Evolutionary conservation across 2,113 vertebrate species (phyloP).

Genomic region (Elaphurus davidianus): DNA sequence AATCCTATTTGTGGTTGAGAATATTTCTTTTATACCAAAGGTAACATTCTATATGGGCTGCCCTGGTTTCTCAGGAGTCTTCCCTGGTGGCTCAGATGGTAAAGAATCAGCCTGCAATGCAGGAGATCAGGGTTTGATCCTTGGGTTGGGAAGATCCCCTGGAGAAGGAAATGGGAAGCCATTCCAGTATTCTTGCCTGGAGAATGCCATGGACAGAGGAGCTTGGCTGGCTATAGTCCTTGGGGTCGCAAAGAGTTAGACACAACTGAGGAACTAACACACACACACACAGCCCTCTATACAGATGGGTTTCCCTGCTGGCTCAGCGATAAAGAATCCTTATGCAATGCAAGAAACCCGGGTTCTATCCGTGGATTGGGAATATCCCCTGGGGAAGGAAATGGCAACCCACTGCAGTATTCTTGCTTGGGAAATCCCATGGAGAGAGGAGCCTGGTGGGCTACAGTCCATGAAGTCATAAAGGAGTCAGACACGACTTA

Average conservation of each 20-base stretch:
- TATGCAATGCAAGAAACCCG: neutral
- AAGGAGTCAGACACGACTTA: neutral
- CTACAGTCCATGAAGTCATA: neutral
- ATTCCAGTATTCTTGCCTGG: neutral
- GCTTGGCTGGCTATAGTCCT: neutral
- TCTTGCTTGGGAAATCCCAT: neutral
- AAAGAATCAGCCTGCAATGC: neutral
- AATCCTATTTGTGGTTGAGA: neutral
- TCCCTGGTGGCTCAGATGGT: neutral
- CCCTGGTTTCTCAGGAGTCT: neutral
- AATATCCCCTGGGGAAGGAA: neutral
- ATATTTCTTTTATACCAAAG: neutral
- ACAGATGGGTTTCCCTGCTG: neutral
- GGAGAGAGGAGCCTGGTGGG: neutral
- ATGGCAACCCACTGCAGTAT: neutral
- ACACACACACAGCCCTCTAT: neutral
- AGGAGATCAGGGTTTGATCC: neutral
- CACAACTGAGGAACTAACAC: neutral
- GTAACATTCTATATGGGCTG: neutral
- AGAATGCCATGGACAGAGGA: neutral
- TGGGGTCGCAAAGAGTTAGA: neutral
- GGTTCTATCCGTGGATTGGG: neutral
- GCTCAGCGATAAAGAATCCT: neutral
- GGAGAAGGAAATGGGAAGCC: neutral
- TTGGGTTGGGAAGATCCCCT: neutral